Conservation (phyloP, 2,888 invertebrate species). For the Cheilosia scutellata region DNA sequence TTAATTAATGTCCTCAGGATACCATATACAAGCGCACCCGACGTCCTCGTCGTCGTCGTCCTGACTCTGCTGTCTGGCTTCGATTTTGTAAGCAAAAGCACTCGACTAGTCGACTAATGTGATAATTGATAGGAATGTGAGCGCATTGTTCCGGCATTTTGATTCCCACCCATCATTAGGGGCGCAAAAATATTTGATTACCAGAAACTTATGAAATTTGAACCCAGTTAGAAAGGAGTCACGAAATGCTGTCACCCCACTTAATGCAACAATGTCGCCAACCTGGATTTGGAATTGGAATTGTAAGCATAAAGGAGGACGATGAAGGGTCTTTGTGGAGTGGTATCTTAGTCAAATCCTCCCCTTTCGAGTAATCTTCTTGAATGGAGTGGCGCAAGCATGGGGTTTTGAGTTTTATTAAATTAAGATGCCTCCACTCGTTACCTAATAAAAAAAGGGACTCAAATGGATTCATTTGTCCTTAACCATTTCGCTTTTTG, state of each 20-base stretch:
- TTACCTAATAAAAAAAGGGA: constrained; percentile 32
- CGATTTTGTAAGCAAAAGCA: constrained; percentile 38
- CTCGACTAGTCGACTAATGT: constrained; percentile 43
- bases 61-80: constrained; percentile 62
- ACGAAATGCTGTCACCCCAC: constrained; percentile 18
- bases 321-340: too few species aligned
- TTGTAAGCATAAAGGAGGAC: constrained; percentile 31
- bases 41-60: not conserved
- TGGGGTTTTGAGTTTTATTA: not conserved
- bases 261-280: constrained; percentile 34
- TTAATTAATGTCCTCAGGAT: constrained; percentile 68
- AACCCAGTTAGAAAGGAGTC: constrained; percentile 2
- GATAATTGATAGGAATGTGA: constrained; percentile 59
- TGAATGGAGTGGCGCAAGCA: not conserved
- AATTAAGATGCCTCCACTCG: constrained; percentile 15
- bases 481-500: constrained; percentile 24
- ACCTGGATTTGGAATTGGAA: constrained; percentile 17
- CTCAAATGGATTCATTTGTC: constrained; percentile 28
- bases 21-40: constrained; percentile 49
- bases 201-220: constrained; percentile 62
- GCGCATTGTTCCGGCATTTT: constrained; percentile 63
- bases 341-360: not conserved
- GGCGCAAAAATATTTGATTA: constrained; percentile 58
- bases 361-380: not conserved
- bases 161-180: constrained; percentile 14